Base-by-base conservation (phyloP, 2,888 invertebrate species). In the Acrobasis suavella region DNA sequence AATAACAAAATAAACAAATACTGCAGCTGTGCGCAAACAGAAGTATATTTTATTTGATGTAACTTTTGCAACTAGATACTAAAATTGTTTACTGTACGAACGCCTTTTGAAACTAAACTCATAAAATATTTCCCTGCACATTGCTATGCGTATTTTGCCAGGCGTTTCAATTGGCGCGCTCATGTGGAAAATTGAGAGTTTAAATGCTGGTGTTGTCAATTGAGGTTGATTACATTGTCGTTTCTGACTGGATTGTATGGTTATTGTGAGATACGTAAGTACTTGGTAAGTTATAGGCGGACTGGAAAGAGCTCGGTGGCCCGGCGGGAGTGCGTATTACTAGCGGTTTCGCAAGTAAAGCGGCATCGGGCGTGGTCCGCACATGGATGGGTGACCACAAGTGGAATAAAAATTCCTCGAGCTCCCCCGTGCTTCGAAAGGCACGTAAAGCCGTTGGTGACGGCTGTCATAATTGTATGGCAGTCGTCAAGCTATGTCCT, bases 111-210 rank as follows among this genome's bases (percentile, higher is more conserved):
- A 56, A 42, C 42, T 42, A 42, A 42, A 56, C 56, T 8, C 56
- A 46, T 42, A 56, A 56, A 17, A 56, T 22, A 17, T 42, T 56
- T 42, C n/a, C 39, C 16, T 56, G 39, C 42, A 42, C 42, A 56
- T 56, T 56, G 56, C 56, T 56, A 56, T 56, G 56, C 56, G 17
- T 12, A 56, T 56, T 46, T 42, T 42, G 42, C 56, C 42, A 56
- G 56, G 56, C 56, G 56, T 56, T 56, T 42, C 42, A 56, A 42
- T 39, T n/a, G 17, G 9, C 12, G 42, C 56, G 17, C 17, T 56
- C 56, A 56, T 22, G 56, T 17, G 42, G 56, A 46, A 42, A 56
- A 56, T 46, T 14, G 39, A 37, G 12, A 16, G 16, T 37, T 38
- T 55, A 39, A 38, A 38, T 16, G n/a, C 16, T 15, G 39, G 9